Conservation (phyloP, 1,140 invertebrate species). For the Oedothorax gibbosus region DNA sequence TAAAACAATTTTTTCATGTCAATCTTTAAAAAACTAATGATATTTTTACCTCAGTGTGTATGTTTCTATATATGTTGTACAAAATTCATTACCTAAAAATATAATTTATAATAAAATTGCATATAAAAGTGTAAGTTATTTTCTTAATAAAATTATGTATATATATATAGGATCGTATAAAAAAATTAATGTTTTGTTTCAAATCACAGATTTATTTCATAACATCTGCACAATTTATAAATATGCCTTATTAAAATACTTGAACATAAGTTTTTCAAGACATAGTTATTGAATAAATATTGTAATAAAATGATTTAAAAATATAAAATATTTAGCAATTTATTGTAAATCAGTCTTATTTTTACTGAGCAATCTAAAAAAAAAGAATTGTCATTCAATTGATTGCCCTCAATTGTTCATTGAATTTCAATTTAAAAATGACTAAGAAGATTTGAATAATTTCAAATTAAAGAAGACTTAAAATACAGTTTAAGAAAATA, state of each 20-base stretch:
- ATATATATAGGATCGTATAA: neutral
- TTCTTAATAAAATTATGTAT: neutral
- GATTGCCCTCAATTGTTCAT: neutral
- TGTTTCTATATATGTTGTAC: neutral
- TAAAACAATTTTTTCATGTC: neutral
- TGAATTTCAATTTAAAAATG: neutral
- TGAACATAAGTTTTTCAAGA: neutral
- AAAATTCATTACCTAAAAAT: neutral
- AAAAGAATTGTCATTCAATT: neutral
- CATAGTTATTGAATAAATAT: neutral
- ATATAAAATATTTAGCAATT: neutral
- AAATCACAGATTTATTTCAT: neutral
- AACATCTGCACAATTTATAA: neutral
- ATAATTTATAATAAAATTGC: neutral
- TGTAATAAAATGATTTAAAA: neutral
- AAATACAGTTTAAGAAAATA: too few species aligned
- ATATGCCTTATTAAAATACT: neutral
- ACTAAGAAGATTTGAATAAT: neutral
- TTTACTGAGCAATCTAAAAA: neutral
- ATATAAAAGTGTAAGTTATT: neutral
- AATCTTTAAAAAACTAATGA: neutral
- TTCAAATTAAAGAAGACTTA: slow-evolving; percentile 8
- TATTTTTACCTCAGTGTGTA: neutral
- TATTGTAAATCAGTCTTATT: neutral
- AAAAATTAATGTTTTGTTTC: neutral